Conservation (phyloP, 2,113 vertebrate species). For the Siphamia tubifer region DNA sequence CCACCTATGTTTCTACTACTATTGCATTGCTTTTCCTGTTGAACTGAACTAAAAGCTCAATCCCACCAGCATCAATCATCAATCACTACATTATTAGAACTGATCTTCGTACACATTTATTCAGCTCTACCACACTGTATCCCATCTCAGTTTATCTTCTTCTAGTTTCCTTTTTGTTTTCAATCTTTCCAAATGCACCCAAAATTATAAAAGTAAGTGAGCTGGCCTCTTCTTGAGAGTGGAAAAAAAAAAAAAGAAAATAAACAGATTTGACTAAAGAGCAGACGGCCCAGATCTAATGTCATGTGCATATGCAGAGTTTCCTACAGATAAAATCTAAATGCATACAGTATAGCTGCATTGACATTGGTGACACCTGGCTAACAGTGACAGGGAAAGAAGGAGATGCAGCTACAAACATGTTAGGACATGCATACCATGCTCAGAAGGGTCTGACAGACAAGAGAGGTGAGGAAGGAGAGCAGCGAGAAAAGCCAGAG, state of each 20-base stretch:
- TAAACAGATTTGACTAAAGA: not conserved
- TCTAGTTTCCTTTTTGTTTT: not conserved
- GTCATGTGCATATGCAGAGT: not conserved
- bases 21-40: too few species aligned
- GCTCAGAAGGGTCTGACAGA: slow-evolving; percentile 15
- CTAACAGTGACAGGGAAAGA: slow-evolving; percentile 37
- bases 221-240: not conserved
- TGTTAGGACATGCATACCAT: slow-evolving; percentile 39
- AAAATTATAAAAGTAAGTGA: not conserved
- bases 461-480: slow-evolving; percentile 30
- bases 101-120: too few species aligned
- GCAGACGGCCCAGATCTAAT: not conserved
- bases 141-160: slow-evolving; percentile 5
- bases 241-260: not conserved
- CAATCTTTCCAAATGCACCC: not conserved
- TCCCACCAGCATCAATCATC: too few species aligned
- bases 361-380: slow-evolving; percentile 57
- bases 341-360: slow-evolving; percentile 5
- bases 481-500: slow-evolving; percentile 16
- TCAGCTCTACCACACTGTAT: too few species aligned
- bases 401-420: slow-evolving; percentile 27
- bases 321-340: not conserved
- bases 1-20: too few species aligned
- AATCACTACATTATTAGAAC: too few species aligned
- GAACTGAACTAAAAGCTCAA: too few species aligned